A percentile compares a stretch with the other conserved stretches of the same genome.
Conservation (phyloP, 2,888 invertebrate species). For the Leptopilina drosophilae region DNA sequence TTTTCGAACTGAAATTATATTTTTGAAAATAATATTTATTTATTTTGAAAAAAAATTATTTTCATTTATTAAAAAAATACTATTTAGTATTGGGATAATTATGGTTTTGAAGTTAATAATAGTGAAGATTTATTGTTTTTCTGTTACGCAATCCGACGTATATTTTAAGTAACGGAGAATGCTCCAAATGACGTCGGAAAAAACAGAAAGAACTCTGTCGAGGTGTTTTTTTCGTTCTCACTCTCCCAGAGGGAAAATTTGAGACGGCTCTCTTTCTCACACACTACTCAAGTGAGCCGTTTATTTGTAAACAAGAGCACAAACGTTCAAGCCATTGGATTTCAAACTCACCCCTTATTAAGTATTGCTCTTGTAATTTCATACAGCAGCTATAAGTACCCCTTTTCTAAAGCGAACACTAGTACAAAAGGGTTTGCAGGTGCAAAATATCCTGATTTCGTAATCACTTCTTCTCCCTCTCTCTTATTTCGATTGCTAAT, state of each 20-base stretch:
- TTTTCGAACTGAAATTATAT: background rate
- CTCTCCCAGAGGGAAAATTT: slow-evolving; percentile 32
- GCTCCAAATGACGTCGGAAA: slow-evolving; percentile 64
- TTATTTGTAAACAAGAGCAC: slow-evolving; percentile 60
- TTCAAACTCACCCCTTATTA: slow-evolving; percentile 47
- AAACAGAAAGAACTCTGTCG: slow-evolving; percentile 60
- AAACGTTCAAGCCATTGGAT: slow-evolving; percentile 44
- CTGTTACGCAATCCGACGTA: slow-evolving; percentile 67
- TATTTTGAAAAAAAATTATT: too few relatives aligned
- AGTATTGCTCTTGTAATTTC: slow-evolving; percentile 13
- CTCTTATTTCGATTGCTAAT: too few relatives aligned
- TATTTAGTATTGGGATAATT: background rate
- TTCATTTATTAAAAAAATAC: background rate
- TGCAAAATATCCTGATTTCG: slow-evolving; percentile 13
- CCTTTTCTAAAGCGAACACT: background rate
- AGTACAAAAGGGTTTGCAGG: slow-evolving; percentile 9
- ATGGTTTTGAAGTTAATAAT: background rate
- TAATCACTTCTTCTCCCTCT: background rate
- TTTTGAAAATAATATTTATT: too few relatives aligned
- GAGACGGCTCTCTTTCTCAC: background rate
- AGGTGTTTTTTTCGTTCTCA: slow-evolving; percentile 37
- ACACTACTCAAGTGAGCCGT: slow-evolving; percentile 24
- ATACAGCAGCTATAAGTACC: background rate
- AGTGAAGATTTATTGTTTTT: background rate
- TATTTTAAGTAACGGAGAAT: slow-evolving; percentile 61